phyloP scores from a whole-genome alignment of 2,888 invertebrate genomes.

The Branchipolynoe longqiensis region DNA sequence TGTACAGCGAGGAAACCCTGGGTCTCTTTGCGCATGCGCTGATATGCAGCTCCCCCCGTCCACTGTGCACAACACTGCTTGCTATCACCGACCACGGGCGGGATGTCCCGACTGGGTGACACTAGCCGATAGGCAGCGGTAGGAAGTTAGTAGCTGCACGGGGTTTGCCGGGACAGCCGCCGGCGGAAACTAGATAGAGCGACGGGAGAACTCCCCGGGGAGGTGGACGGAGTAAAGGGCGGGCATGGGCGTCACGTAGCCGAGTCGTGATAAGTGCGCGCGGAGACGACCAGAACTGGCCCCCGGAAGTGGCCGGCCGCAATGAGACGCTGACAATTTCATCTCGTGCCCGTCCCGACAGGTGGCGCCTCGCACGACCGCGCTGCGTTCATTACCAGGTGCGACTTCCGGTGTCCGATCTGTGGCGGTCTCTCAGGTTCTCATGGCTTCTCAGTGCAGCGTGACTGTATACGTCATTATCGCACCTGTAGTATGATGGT shows the following conservation, averaged over 20 bases:
- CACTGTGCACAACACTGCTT: not conserved
- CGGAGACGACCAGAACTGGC: not conserved
- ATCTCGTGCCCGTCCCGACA: conserved; percentile 10
- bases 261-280: not conserved
- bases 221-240: conserved; percentile 36
- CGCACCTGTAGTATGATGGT: too few species aligned
- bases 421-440: too few species aligned
- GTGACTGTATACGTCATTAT: too few species aligned
- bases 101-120: not conserved
- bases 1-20: conserved; percentile 1
- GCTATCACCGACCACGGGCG: not conserved
- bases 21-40: conserved; percentile 8
- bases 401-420: too few species aligned
- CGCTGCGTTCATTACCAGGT: not conserved
- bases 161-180: not conserved
- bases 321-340: conserved; percentile 34
- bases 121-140: not conserved
- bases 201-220: conserved; percentile 21
- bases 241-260: conserved; percentile 43
- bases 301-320: conserved; percentile 45
- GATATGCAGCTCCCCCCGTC: too few species aligned
- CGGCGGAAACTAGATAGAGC: conserved; percentile 37
- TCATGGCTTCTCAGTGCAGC: too few species aligned
- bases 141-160: not conserved
- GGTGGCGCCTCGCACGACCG: not conserved